Evolutionary conservation across 2,113 vertebrate genomes (phyloP).

Genomic region (Barbus barbus): DNA sequence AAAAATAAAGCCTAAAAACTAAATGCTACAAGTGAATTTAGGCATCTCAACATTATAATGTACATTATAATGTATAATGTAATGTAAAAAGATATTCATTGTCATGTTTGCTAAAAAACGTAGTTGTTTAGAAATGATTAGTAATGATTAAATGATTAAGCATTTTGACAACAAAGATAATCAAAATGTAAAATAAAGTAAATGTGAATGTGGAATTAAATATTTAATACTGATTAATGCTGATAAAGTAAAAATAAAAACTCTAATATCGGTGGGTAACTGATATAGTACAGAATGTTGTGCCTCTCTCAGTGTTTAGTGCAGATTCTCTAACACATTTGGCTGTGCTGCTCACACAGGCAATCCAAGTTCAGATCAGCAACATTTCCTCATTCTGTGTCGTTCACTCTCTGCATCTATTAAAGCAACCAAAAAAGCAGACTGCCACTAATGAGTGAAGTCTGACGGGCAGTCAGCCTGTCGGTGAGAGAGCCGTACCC

Average conservation of each 20-base stretch:
- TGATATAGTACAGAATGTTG: too few species aligned
- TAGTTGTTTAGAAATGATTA: too few species aligned
- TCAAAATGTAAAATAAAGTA: neutral
- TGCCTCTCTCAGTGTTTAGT: neutral
- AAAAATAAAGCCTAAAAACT: neutral
- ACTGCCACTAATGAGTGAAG: conserved; percentile 36
- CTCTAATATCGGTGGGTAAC: too few species aligned
- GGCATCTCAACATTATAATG: neutral
- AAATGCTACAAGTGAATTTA: neutral
- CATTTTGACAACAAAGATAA: neutral
- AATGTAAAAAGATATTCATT: neutral
- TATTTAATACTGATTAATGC: neutral
- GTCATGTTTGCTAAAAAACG: neutral
- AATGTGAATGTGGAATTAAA: neutral
- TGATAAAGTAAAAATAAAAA: too few species aligned
- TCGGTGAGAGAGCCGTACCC: conserved; percentile 54
- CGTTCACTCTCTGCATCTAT: neutral
- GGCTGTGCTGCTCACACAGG: too few species aligned
- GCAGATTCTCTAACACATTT: neutral
- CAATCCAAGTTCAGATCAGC: neutral
- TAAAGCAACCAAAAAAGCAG: neutral
- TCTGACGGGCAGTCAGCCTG: conserved; percentile 39
- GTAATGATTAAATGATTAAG: too few species aligned
- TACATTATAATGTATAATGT: neutral
- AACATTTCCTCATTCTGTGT: neutral